Evolutionary conservation across 2,888 invertebrate species (phyloP).

Genomic region (Thymelicus sylvestris): DNA sequence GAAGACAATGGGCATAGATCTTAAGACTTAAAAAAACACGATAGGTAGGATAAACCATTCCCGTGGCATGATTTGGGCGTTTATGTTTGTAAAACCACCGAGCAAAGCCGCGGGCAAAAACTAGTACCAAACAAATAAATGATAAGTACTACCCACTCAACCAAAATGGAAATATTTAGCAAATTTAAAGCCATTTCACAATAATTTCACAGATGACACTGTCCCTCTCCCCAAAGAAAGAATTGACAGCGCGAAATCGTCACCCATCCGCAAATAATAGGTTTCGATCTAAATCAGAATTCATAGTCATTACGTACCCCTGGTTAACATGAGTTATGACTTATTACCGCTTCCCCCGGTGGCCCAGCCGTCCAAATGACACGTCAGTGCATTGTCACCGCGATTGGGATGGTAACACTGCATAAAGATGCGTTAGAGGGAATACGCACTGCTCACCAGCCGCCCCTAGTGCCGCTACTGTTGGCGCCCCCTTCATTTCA

Average conservation of each 20-base stretch:
- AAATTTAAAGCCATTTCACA: conserved; percentile 58
- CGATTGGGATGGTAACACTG: conserved; percentile 66
- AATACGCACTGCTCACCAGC: not conserved
- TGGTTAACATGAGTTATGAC: conserved; percentile 78
- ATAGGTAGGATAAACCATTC: no score
- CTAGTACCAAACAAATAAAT: no score
- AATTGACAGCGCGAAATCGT: conserved; percentile 58
- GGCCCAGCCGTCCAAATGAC: conserved; percentile 76
- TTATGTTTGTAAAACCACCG: no score
- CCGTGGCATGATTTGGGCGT: no score
- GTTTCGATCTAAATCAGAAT: conserved; percentile 69
- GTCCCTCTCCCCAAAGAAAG: conserved; percentile 43
- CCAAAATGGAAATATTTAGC: conserved; percentile 33
- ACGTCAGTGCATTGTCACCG: conserved; percentile 79
- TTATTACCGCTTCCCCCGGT: conserved; percentile 68
- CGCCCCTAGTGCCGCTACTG: no score
- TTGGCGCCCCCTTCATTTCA: no score
- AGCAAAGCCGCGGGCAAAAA: no score
- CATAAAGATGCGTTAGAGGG: conserved; percentile 39
- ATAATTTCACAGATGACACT: conserved; percentile 73
- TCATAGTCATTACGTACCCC: conserved; percentile 68
- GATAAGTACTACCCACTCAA: not conserved
- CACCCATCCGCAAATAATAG: conserved; percentile 66
- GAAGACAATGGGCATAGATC: no score
- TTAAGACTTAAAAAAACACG: no score